Evolutionary conservation across 2,888 invertebrate species (phyloP).

Genomic region (Machimus rusticus): DNA sequence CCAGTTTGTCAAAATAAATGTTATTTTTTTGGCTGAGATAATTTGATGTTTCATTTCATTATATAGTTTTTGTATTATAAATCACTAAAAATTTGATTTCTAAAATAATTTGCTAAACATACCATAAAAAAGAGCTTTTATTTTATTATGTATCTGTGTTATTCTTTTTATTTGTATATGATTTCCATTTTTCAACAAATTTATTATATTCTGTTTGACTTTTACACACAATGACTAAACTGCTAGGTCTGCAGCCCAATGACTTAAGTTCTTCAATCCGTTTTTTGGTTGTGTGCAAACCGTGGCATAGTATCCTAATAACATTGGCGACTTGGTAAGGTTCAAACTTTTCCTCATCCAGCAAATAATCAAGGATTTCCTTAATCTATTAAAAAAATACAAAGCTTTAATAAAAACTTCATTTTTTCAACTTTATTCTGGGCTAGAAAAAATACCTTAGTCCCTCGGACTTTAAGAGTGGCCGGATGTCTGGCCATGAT

Average conservation of each 20-base stretch:
- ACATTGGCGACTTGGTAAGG: conserved; percentile 66
- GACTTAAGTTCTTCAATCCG: conserved; percentile 65
- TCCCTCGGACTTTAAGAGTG: conserved; percentile 66
- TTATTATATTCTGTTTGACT: conserved; percentile 67
- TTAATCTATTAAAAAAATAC: conserved; percentile 63
- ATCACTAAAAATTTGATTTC: too few species aligned
- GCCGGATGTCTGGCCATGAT: conserved; percentile 66
- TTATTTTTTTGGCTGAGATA: not conserved
- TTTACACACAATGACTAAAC: conserved; percentile 67
- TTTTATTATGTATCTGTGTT: not conserved
- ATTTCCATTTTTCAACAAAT: conserved; percentile 61
- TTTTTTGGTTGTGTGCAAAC: conserved; percentile 66
- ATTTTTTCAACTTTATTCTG: not conserved
- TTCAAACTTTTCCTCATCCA: conserved; percentile 65
- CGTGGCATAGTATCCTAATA: conserved; percentile 67
- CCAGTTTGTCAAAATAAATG: not conserved
- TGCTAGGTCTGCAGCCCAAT: conserved; percentile 64
- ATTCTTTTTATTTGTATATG: not conserved
- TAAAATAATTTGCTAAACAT: not conserved
- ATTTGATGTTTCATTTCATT: not conserved
- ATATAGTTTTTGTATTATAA: too few species aligned
- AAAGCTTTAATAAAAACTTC: not conserved
- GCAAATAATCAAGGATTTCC: conserved; percentile 67
- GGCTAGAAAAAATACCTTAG: conserved; percentile 62
- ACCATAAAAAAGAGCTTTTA: not conserved